Conservation (phyloP, 2,888 invertebrate species). For the Caenorhabditis sp. region DNA sequence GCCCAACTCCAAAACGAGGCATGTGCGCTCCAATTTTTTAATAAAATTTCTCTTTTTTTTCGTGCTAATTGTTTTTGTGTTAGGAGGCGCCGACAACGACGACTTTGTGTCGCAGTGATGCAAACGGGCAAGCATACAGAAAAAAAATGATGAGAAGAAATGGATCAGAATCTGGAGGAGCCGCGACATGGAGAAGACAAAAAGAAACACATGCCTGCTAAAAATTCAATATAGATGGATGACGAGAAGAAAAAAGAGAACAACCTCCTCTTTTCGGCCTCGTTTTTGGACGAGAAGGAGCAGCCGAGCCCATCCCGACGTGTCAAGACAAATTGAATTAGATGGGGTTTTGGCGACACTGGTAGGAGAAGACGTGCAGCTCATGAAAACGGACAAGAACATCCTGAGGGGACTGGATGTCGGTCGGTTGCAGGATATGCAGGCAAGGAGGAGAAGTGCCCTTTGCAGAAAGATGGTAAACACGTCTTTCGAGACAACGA, state of each 20-base stretch:
- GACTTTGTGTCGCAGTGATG: slow-evolving; percentile 20
- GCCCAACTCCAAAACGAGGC: slow-evolving; percentile 21
- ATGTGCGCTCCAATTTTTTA: slow-evolving; percentile 50
- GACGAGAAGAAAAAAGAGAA: slow-evolving; percentile 26
- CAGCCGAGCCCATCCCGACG: slow-evolving; percentile 38
- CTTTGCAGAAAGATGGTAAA: slow-evolving; percentile 2
- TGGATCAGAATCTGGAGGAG: slow-evolving; percentile 1
- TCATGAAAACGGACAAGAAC: slow-evolving; percentile 7
- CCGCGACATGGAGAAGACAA: slow-evolving; percentile 21
- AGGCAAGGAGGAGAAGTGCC: slow-evolving; percentile 6
- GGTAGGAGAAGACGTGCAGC: slow-evolving; percentile 27
- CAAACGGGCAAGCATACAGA: too few relatives aligned
- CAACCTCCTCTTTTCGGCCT: slow-evolving; percentile 30
- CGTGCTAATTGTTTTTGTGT: slow-evolving; percentile 56
- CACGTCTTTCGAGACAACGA: background rate
- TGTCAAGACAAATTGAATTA: slow-evolving; percentile 63
- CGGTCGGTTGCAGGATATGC: background rate
- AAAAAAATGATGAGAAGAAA: slow-evolving; percentile 1
- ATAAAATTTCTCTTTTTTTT: slow-evolving; percentile 45
- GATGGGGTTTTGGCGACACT: slow-evolving; percentile 37
- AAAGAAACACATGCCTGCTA: slow-evolving; percentile 37
- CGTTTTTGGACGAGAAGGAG: slow-evolving; percentile 7
- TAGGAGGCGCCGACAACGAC: slow-evolving; percentile 19
- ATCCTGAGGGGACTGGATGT: slow-evolving; percentile 9
- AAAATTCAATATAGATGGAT: slow-evolving; percentile 41